Conservation (phyloP, 2,797 vertebrate species). For the Falco columbarius region DNA sequence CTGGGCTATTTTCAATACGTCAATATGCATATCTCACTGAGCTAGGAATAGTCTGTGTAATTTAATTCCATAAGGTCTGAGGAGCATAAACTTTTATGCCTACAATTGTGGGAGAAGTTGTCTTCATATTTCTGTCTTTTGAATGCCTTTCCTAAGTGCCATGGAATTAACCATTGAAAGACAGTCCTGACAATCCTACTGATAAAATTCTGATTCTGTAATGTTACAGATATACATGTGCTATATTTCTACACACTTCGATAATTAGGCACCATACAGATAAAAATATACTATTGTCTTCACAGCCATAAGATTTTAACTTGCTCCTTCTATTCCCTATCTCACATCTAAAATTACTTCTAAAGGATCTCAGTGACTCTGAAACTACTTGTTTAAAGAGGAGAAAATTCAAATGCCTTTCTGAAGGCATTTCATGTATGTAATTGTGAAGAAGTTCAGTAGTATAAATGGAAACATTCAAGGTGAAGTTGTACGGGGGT, state of each 20-base stretch:
- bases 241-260: not conserved
- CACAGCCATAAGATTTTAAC: not conserved
- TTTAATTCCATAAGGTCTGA: not conserved
- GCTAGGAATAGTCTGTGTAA: not conserved
- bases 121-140: not conserved
- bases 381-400: not conserved
- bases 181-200: not conserved
- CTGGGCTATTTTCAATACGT: not conserved
- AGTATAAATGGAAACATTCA: not conserved
- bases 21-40: not conserved
- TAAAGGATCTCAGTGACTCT: not conserved
- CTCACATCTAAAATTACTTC: not conserved
- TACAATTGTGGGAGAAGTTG: not conserved
- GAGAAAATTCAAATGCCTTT: not conserved
- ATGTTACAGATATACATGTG: not conserved
- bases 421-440: not conserved
- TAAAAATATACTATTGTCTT: not conserved
- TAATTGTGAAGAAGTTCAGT: not conserved
- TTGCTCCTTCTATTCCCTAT: not conserved
- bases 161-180: not conserved
- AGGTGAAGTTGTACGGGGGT: fast-evolving
- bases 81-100: not conserved
- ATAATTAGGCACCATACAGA: not conserved
- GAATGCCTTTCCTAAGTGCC: not conserved
- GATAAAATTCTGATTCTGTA: not conserved